Percentiles rank a stretch among this genome's conserved stretches.
phyloP scores from a whole-genome alignment of 30 jellyfish, hydroid and myxozoan species.

The Pelagia noctiluca region DNA sequence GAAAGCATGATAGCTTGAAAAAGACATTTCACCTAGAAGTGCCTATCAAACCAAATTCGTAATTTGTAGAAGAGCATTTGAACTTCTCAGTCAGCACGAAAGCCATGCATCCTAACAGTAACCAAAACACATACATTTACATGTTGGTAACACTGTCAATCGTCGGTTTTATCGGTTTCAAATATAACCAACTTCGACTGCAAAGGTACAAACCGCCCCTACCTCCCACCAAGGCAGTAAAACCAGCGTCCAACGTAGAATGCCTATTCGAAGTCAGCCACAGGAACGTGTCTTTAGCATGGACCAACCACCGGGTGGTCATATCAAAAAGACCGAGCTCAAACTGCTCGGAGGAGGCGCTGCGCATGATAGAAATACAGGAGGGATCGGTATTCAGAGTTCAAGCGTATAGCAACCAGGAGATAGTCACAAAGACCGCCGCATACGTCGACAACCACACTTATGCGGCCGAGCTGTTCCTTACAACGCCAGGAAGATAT shows the following conservation, averaged over 20 bases:
- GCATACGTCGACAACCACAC: conserved; percentile 72
- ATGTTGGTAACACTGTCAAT: background rate
- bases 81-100: no score
- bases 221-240: background rate
- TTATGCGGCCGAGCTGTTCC: conserved; percentile 71
- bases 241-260: background rate
- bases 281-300: conserved; percentile 43
- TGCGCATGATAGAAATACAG: conserved; percentile 14
- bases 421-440: conserved; percentile 70
- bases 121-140: conserved; percentile 17
- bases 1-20: no score
- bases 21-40: no score
- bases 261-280: conserved; percentile 44
- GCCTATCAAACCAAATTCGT: no score
- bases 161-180: conserved; percentile 27
- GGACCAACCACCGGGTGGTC: conserved; percentile 61
- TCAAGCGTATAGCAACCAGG: conserved; percentile 88
- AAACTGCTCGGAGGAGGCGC: conserved; percentile 68
- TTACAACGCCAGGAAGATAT: conserved; percentile 80
- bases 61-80: no score
- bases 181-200: conserved; percentile 6
- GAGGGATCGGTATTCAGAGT: conserved; percentile 86
- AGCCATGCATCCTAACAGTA: background rate
- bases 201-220: background rate
- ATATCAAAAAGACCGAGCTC: conserved; percentile 68